Base-by-base conservation (phyloP, 1,140 invertebrate genomes). In the Zaprionus davidi region DNA sequence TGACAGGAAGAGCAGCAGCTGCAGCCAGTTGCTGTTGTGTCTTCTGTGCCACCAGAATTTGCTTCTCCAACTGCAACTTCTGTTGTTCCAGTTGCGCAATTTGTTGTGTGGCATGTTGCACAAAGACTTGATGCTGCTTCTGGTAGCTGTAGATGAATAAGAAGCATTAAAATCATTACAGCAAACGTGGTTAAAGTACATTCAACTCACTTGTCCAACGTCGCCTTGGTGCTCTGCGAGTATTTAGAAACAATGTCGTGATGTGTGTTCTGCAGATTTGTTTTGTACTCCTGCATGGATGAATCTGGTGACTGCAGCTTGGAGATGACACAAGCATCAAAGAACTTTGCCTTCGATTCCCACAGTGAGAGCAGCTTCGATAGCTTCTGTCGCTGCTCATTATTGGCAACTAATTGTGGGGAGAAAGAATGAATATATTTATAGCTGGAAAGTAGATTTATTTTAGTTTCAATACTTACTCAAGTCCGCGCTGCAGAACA, bases 321-420 rank as follows among this genome's bases (percentile, higher is more conserved):
- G 57, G 97, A 97, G 74, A 99, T 96, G 65, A 98, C 97, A 3
- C 95, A 94, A 49, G 95, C 94, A 86, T 96, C 96, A 92, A 99
- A 98, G 93, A 99, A 99, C 93, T 98, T 98, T 72, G 96, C 96
- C 93, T 99, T 99, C 64, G 97, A 97, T 92, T 99, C 98, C 98
- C 98, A 99, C 12, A 99, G 93, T 59, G 96, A 97, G 20, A 99
- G 94, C 56, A 99, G 93, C 94, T 99, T 99, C 85, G 97, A 96
- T 46, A 99, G 94, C 94, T 99, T 99, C 76, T 95, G 95, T 81
- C 97, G 95, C 93, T 98, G 97, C 38, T 99, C 98, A 56, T 97
- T 96, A 22, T 94, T 96, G 56, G 97, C 96, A 73, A 96, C 96
- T 93, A 96, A 93, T 4, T 6, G 17, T 17, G 34, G 26, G 26